Base-by-base conservation (phyloP, 2,888 invertebrate species). In the Leptinotarsa tumamoca region DNA sequence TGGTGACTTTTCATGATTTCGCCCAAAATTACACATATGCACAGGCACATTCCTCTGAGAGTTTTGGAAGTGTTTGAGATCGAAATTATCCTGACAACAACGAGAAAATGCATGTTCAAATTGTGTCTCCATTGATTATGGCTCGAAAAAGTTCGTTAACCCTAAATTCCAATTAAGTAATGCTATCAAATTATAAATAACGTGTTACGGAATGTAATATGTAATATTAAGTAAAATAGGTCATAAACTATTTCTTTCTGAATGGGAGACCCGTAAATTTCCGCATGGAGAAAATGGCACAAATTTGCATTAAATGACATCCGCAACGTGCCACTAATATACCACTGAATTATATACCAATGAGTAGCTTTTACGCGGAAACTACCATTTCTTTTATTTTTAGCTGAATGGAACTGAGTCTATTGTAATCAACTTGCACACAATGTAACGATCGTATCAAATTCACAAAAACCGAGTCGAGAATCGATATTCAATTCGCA, bases 241-340 rank as follows among this genome's bases (percentile, higher is more conserved):
- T 33, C 43, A 3, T 27, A 5, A 51, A 33, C 15, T n/a, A 63
- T 63, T 63, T 18, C 14, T 17, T 43, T n/a, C 63, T n/a, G 4
- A 43, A 63, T 43, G n/a, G 10, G 4, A 63, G 63, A 33, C n/a
- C 33, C 33, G 17, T n/a, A 2, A n/a, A 63, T 17, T 4, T 33
- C 27, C 43, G 63, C 63, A 63, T 63, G n/a, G n/a, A 63, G 63
- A 27, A 63, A 43, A 43, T 63, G 43, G 43, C 27, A 33, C 43
- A 63, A 5, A 52, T 52, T 52, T 52, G 17, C 52, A 52, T 52
- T 15, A 52, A 63, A 63, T 43, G 43, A 14, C 43, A 63, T 27
- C 63, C 63, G 63, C 63, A 63, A 63, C 58, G 21, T 58, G 52
- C 52, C n/a, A 52, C 52, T 52, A 52, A 58, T 17, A 14, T 43